Conservation (phyloP, 2,888 invertebrate genomes). For the Agrotis clavis region DNA sequence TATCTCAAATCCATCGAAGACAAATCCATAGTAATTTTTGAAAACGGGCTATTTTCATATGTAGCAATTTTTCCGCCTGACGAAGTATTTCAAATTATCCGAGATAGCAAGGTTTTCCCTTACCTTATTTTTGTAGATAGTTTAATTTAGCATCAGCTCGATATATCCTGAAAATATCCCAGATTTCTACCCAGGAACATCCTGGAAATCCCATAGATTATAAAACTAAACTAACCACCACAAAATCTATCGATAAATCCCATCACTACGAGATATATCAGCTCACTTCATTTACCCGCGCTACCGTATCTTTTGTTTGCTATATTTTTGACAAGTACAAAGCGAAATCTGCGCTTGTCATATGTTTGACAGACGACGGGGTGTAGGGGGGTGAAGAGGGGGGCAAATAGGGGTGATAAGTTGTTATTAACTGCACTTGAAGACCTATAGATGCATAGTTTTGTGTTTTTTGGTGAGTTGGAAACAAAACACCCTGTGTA, state of each 20-base stretch:
- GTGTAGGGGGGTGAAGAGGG: constrained; percentile 59
- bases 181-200: background rate
- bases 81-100: too few species aligned
- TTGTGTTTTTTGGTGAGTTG: constrained; percentile 40
- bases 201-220: constrained; percentile 2
- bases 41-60: too few species aligned
- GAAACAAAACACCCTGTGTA: constrained; percentile 33
- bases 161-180: too few species aligned
- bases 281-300: constrained; percentile 90
- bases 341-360: constrained; percentile 90
- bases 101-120: too few species aligned
- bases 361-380: constrained; percentile 88
- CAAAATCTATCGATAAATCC: constrained; percentile 65
- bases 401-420: constrained; percentile 81
- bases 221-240: background rate
- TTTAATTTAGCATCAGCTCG: too few species aligned
- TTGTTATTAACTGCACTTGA: constrained; percentile 89
- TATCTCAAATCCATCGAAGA: too few species aligned
- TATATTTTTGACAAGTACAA: constrained; percentile 91
- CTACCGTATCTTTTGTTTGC: constrained; percentile 90
- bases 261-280: constrained; percentile 89
- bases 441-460: constrained; percentile 73
- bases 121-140: too few species aligned
- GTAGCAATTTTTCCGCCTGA: too few species aligned
- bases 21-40: too few species aligned